Conservation (phyloP, 2,113 vertebrate genomes). For the Dendropsophus ebraccatus region DNA sequence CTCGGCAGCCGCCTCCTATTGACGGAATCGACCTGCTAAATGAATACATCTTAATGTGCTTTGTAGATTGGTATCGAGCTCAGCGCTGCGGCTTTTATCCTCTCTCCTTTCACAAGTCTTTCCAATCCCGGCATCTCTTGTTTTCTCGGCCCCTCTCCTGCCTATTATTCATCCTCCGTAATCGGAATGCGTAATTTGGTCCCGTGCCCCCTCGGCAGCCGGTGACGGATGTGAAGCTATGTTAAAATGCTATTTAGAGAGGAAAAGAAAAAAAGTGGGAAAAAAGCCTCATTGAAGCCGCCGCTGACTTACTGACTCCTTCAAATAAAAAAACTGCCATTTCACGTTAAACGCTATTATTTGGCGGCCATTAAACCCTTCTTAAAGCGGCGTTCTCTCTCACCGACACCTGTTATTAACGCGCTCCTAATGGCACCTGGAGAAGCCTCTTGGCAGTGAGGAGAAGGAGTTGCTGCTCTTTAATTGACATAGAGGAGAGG, state of each 20-base stretch:
- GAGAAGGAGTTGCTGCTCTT: background rate
- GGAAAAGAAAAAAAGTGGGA: background rate
- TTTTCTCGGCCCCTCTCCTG: conserved; percentile 15
- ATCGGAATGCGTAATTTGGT: conserved; percentile 31
- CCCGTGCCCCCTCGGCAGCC: conserved; percentile 25
- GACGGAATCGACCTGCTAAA: conserved; percentile 43
- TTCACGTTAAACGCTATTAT: conserved; percentile 22
- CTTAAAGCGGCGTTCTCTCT: conserved; percentile 17
- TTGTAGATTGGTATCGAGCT: conserved; percentile 30
- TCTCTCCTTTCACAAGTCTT: conserved; percentile 15
- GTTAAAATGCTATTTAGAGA: conserved; percentile 33
- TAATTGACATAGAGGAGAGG: conserved; percentile 25
- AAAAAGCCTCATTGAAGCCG: conserved; percentile 2
- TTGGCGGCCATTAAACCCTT: background rate
- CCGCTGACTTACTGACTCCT: background rate
- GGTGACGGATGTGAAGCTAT: background rate
- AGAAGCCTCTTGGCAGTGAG: background rate
- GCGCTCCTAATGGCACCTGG: conserved; percentile 5
- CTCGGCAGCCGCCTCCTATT: conserved; percentile 7
- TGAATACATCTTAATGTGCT: conserved; percentile 50
- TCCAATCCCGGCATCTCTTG: conserved; percentile 49
- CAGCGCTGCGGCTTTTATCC: conserved; percentile 13
- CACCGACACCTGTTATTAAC: background rate
- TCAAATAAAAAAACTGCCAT: conserved; percentile 17
- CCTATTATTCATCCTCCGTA: conserved; percentile 39